A percentile compares a stretch with the other conserved stretches of the same genome.
Evolutionary conservation across 1,140 invertebrate species (phyloP).

Genomic region (Tetragonula clypearis): DNA sequence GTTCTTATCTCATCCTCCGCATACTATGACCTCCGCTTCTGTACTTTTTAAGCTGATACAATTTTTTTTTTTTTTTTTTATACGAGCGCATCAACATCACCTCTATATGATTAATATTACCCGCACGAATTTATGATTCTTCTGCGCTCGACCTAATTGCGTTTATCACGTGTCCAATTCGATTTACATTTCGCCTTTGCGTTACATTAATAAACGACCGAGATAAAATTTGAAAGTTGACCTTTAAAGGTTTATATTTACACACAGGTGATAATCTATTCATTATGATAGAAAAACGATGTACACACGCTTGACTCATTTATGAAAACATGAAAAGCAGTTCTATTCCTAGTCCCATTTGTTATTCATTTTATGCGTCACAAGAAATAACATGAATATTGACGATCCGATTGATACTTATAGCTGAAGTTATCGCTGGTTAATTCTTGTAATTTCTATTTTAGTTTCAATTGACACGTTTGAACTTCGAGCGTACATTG

Average conservation of each 20-base stretch:
- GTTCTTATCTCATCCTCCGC: too few species aligned
- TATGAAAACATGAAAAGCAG: too few species aligned
- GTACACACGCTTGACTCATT: background rate
- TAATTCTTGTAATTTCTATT: background rate
- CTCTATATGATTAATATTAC: background rate
- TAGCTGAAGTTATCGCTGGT: background rate
- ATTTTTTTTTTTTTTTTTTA: background rate
- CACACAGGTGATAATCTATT: background rate
- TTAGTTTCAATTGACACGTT: background rate
- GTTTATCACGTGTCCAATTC: background rate
- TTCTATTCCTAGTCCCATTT: background rate
- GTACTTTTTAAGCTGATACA: background rate
- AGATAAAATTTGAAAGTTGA: background rate
- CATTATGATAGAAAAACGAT: background rate
- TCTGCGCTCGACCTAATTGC: constrained; percentile 11
- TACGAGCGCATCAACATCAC: background rate
- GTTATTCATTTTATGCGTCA: background rate
- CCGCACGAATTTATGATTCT: background rate
- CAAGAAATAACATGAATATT: background rate
- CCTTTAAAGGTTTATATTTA: background rate
- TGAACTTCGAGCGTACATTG: background rate
- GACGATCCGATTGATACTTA: background rate
- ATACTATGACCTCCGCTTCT: too few species aligned
- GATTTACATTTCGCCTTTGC: background rate
- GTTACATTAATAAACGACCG: too few species aligned